A percentile compares a stretch with the other conserved stretches of the same genome.
Conservation (phyloP, 2,113 vertebrate genomes). For the Nyctibius bracteatus region DNA sequence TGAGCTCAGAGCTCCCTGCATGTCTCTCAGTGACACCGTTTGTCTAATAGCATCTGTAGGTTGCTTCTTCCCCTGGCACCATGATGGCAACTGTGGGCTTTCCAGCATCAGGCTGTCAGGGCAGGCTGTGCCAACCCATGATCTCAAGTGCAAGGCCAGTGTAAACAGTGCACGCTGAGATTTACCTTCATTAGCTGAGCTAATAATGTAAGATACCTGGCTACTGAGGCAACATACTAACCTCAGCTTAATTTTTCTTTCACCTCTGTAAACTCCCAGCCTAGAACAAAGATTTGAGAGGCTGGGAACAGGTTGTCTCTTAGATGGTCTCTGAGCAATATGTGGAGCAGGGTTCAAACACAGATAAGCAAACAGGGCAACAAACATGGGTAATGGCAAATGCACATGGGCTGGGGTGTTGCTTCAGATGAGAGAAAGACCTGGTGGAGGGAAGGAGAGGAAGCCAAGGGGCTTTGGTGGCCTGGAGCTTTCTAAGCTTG, state of each 20-base stretch:
- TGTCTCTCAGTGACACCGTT: neutral
- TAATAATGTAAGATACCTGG: neutral
- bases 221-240: neutral
- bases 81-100: neutral
- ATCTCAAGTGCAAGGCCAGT: neutral
- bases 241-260: neutral
- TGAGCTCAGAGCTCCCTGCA: neutral
- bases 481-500: neutral
- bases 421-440: neutral
- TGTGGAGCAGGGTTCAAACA: neutral
- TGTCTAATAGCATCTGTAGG: neutral
- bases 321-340: neutral
- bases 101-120: neutral
- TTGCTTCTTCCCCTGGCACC: neutral
- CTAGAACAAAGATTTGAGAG: neutral
- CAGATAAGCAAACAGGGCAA: neutral
- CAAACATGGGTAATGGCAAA: neutral
- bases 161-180: neutral
- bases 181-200: neutral
- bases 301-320: neutral
- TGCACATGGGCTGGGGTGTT: neutral
- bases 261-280: neutral
- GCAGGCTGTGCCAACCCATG: neutral
- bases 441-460: neutral
- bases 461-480: neutral